Conservation (phyloP, 2,888 invertebrate species). For the Trimorus sp. region DNA sequence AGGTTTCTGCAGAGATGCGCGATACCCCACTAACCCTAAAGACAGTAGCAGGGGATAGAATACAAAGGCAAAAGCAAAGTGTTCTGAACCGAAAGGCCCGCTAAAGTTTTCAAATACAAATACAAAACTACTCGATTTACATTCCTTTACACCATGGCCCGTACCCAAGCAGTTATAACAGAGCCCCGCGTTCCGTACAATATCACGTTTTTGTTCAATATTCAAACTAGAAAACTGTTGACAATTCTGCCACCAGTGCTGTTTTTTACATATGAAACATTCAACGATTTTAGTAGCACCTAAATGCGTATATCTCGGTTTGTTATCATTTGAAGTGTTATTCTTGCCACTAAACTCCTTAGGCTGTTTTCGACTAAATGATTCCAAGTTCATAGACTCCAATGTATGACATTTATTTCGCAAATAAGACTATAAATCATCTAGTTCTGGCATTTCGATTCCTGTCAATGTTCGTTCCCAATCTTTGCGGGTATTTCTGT, state of each 20-base stretch:
- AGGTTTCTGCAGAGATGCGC: no score
- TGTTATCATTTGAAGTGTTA: neutral
- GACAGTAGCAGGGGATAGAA: no score
- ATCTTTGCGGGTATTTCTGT: neutral
- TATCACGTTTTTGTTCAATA: neutral
- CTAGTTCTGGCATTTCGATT: neutral
- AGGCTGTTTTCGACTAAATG: neutral
- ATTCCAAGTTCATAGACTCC: slow-evolving; percentile 5
- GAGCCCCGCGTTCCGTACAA: neutral
- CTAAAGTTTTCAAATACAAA: no score
- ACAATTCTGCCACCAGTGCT: slow-evolving; percentile 1
- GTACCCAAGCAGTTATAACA: neutral
- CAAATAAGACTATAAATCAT: neutral
- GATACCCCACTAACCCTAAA: no score
- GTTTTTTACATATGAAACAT: slow-evolving; percentile 5
- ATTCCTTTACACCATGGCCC: neutral
- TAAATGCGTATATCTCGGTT: neutral
- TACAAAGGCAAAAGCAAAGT: no score
- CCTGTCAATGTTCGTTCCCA: neutral
- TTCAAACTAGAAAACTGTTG: neutral
- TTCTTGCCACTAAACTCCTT: neutral
- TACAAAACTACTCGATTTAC: neutral
- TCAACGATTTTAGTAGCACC: neutral
- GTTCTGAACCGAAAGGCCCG: no score
- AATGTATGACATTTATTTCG: slow-evolving; percentile 3